Base-by-base conservation (phyloP, 2,113 vertebrate genomes). In the Cyphomyrus discorhynchus region DNA sequence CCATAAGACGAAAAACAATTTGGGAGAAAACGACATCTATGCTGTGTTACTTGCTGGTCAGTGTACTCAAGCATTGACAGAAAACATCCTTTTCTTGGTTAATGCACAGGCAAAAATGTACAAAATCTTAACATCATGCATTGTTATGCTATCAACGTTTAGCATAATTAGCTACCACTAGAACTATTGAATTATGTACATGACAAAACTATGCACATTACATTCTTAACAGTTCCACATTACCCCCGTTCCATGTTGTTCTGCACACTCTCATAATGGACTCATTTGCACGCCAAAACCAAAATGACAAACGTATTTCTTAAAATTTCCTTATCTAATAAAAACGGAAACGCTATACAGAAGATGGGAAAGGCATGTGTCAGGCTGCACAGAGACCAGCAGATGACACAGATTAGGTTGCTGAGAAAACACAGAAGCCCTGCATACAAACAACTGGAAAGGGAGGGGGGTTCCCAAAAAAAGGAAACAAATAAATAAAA, bases 21-120 rank as follows among this genome's bases (percentile, higher is more conserved):
- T 70, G 10, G 27, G 27, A 70, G 62, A 70, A 66, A 66, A 66
- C 7, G 1, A n/a, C 3, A 70, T 70, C 62, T 70, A 70, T 70
- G 62, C 62, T 70, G 62, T 66, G n/a, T 70, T 70, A 70, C 85
- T 53, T 87, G 27, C 15, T 11, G 49, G 85, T 27, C 85, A 56
- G 27, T 90, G 89, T 89, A 62, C 89, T 39, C 87, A 89, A 83
- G 53, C 83, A 45, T 84, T 82, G 47, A 87, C 45, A 92, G 90
- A 92, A 77, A 91, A 89, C 90, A 62, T 91, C 90, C 86, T 89
- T 88, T 45, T 88, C 49, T 84, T 95, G 94, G 92, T 88, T 93
- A 94, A 94, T 94, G 93, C 92, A 91, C 93, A 93, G 89, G 92
- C 91, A 90, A 87, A 93, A 92, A 94, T 93, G 94, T 93, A 93